Evolutionary conservation across 2,888 invertebrate species (phyloP).

Genomic region (Torymus auratus): DNA sequence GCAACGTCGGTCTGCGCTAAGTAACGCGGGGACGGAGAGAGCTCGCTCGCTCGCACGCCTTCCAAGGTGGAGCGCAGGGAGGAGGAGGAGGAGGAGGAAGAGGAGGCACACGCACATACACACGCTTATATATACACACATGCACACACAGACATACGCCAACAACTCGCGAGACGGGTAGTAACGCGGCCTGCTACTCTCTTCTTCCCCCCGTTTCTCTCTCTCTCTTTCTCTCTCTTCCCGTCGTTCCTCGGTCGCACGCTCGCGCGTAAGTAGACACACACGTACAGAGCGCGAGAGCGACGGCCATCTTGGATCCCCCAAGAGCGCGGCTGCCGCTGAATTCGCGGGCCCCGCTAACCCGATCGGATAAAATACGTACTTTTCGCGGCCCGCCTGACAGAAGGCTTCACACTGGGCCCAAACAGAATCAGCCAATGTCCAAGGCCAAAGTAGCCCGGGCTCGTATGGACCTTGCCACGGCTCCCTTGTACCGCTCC

Average conservation of each 20-base stretch:
- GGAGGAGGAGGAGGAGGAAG: not conserved
- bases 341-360: constrained; percentile 64
- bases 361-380: constrained; percentile 5
- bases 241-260: constrained; percentile 17
- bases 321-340: constrained; percentile 69
- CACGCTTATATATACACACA: no score
- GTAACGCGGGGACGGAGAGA: no score
- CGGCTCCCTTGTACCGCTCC: no score
- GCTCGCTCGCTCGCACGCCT: constrained; percentile 33
- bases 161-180: constrained; percentile 48
- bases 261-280: constrained; percentile 8
- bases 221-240: constrained; percentile 57
- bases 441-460: not conserved
- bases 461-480: not conserved
- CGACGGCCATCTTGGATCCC: constrained; percentile 74
- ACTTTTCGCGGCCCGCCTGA: constrained; percentile 37
- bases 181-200: constrained; percentile 53
- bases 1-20: constrained; percentile 9
- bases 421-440: not conserved
- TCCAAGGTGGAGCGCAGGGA: constrained; percentile 8
- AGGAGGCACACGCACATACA: not conserved
- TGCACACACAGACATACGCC: no score
- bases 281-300: constrained; percentile 42
- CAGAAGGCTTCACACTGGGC: constrained; percentile 17
- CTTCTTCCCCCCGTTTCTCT: constrained; percentile 50